Evolutionary conservation across 2,797 vertebrate species (phyloP).

Genomic region (Catostomus latipinnis): DNA sequence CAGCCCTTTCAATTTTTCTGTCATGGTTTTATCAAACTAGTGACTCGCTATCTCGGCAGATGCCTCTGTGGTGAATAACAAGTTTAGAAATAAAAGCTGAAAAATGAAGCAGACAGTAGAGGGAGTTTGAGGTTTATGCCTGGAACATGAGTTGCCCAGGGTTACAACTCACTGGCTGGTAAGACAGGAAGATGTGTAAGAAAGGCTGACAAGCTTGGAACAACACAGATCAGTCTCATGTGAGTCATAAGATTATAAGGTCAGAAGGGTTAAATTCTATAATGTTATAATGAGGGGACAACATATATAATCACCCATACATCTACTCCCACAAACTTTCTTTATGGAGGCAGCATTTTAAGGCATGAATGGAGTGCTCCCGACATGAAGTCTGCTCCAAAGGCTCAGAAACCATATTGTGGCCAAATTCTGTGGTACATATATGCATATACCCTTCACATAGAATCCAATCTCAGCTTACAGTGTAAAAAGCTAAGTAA

Average conservation of each 20-base stretch:
- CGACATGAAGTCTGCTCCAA: too few relatives aligned
- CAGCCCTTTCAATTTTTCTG: conserved; percentile 41
- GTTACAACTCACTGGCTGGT: conserved; percentile 16
- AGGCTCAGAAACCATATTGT: too few relatives aligned
- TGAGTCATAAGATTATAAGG: not conserved
- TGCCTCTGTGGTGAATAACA: conserved; percentile 54
- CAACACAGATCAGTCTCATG: not conserved
- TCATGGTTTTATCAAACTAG: conserved; percentile 51
- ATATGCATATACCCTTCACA: too few relatives aligned
- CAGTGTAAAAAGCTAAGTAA: too few relatives aligned
- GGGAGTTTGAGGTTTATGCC: conserved; percentile 23
- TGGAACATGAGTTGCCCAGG: conserved; percentile 36
- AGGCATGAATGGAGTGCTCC: too few relatives aligned
- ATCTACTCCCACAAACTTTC: too few relatives aligned
- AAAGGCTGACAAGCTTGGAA: not conserved
- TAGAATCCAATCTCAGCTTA: too few relatives aligned
- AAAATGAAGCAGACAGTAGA: conserved; percentile 49
- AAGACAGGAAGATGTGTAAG: not conserved
- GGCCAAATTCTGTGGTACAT: too few relatives aligned
- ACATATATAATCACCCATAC: too few relatives aligned
- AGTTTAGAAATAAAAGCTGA: conserved; percentile 35
- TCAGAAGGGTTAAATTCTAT: not conserved
- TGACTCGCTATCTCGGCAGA: conserved; percentile 35
- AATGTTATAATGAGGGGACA: too few relatives aligned
- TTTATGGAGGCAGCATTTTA: too few relatives aligned